phyloP scores from a whole-genome alignment of 2,888 invertebrate species.

The Candidula unifasciata region DNA sequence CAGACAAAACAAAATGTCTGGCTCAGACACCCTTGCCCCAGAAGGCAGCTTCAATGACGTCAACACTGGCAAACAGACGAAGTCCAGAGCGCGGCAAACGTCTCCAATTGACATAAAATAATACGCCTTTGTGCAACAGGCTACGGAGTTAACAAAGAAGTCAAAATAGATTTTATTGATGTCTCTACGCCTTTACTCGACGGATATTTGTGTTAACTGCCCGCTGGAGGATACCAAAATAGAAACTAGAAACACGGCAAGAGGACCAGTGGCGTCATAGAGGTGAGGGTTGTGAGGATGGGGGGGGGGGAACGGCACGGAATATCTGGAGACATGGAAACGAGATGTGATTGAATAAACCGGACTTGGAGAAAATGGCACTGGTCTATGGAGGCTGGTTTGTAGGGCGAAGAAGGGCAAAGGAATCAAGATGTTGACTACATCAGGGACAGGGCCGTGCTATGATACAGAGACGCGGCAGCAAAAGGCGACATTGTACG shows the following conservation, averaged over 20 bases:
- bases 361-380: background rate
- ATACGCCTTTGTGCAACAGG: background rate
- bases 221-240: background rate
- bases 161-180: conserved; percentile 21
- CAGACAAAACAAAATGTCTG: too few species aligned
- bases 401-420: too few species aligned
- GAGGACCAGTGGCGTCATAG: background rate
- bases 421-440: too few species aligned
- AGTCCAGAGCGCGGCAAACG: conserved; percentile 14
- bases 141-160: background rate
- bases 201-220: background rate
- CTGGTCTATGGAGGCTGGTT: too few species aligned
- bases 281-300: too few species aligned
- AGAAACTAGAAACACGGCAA: conserved; percentile 20
- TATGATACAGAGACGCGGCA: too few species aligned
- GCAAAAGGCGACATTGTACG: too few species aligned
- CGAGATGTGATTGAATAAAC: background rate
- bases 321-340: background rate
- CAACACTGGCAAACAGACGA: background rate
- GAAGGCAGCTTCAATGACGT: background rate
- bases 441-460: too few species aligned
- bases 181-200: background rate
- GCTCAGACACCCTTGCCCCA: too few species aligned
- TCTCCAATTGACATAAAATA: background rate
- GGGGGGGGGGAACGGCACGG: background rate